phyloP scores from a whole-genome alignment of 2,888 invertebrate genomes.

The Harpalus rufipes region DNA sequence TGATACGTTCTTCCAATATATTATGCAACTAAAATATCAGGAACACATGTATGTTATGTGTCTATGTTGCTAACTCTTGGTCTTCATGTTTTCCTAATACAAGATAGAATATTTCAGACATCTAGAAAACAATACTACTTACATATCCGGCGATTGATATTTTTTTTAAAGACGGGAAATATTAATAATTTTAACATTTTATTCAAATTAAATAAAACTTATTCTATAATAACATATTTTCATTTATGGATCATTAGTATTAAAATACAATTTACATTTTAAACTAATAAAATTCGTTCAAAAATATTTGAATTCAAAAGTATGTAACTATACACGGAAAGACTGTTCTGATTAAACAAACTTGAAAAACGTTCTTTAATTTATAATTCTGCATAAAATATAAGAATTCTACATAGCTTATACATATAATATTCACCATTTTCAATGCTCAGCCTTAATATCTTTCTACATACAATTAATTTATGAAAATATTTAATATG shows the following conservation, averaged over 20 bases:
- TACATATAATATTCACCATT: conserved; percentile 56
- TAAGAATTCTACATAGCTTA: conserved; percentile 56
- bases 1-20: neutral
- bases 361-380: conserved; percentile 24
- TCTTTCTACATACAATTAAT: conserved; percentile 57
- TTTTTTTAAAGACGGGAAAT: neutral
- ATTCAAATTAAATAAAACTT: conserved; percentile 62
- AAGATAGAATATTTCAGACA: conserved; percentile 27
- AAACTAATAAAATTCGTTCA: conserved; percentile 21
- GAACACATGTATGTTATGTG: neutral
- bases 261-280: conserved; percentile 56
- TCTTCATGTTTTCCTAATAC: conserved; percentile 4
- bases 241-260: conserved; percentile 50
- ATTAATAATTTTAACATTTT: conserved; percentile 33
- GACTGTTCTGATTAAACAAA: conserved; percentile 41
- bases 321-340: conserved; percentile 29
- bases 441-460: conserved; percentile 56
- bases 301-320: conserved; percentile 30
- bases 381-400: conserved; percentile 45
- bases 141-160: neutral
- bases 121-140: conserved; percentile 13
- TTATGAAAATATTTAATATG: conserved; percentile 59
- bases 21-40: neutral
- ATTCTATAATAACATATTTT: conserved; percentile 49
- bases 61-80: neutral